These are phyloP conservation scores for Zosterops japonicus DNA, from an alignment of 2,113 vertebrate species.

Conservation along the genomic window DNA sequence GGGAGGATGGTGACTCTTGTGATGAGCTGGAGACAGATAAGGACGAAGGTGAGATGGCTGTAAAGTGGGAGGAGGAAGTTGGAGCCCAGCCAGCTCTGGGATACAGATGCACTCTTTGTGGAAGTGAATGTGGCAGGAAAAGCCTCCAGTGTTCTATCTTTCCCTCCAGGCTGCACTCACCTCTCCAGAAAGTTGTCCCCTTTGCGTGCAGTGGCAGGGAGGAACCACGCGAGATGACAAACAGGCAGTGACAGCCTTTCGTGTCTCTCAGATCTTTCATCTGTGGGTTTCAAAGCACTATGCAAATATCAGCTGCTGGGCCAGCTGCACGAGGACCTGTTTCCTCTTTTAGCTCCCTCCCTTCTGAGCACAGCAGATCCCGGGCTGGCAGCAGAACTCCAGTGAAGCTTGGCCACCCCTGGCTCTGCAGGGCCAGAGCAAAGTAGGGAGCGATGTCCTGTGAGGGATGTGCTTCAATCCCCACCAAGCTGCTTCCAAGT, in stretches of 20 bases:
- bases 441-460: fast-evolving
- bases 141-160: not conserved
- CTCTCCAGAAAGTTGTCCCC: not conserved
- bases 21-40: not conserved
- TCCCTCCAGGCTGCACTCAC: not conserved
- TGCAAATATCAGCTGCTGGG: not conserved
- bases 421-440: fast-evolving
- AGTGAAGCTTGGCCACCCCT: fast-evolving
- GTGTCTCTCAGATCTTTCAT: not conserved
- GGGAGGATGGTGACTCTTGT: not conserved
- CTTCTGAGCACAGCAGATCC: not conserved
- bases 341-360: not conserved
- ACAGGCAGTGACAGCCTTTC: not conserved
- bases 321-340: not conserved
- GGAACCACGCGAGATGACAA: not conserved
- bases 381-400: not conserved
- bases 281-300: not conserved
- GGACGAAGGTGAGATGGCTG: not conserved
- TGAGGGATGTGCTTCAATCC: not conserved
- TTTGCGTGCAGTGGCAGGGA: not conserved
- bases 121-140: not conserved
- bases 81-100: not conserved
- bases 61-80: not conserved
- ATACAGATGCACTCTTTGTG: not conserved
- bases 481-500: not conserved